Evolutionary conservation across 2,113 vertebrate genomes (phyloP).

Genomic region (Xiphorhynchus elegans): DNA sequence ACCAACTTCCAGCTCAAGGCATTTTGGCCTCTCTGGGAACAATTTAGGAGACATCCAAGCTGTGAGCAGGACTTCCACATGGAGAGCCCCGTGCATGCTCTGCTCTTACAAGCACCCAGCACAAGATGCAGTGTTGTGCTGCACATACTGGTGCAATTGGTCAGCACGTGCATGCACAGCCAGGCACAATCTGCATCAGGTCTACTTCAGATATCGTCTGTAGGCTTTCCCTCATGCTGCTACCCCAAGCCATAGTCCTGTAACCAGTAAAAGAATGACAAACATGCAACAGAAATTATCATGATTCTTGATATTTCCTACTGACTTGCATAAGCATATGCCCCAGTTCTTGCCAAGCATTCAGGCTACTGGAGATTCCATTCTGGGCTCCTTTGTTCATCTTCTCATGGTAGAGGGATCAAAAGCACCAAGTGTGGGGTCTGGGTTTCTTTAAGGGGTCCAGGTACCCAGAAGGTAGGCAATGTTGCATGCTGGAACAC

Average conservation of each 20-base stretch:
- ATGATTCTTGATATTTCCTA: neutral
- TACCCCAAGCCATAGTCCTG: neutral
- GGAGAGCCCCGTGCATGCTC: neutral
- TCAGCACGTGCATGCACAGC: neutral
- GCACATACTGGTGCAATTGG: neutral
- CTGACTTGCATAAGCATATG: neutral
- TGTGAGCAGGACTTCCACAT: neutral
- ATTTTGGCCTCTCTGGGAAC: neutral
- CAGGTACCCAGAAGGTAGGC: neutral
- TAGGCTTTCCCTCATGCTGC: neutral
- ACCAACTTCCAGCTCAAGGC: accelerated
- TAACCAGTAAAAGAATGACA: neutral
- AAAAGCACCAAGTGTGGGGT: neutral
- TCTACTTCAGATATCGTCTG: neutral
- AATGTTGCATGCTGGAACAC: neutral
- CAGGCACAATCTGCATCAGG: neutral
- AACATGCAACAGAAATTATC: neutral
- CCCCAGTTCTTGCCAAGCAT: neutral
- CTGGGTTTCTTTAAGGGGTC: neutral
- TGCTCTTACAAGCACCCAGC: neutral
- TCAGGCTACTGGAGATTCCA: neutral
- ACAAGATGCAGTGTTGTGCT: neutral
- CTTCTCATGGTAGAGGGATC: neutral
- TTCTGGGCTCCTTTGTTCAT: neutral
- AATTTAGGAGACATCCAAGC: accelerated